phyloP scores from a whole-genome alignment of 2,888 invertebrate genomes.

The Oligia fasciuncula region DNA sequence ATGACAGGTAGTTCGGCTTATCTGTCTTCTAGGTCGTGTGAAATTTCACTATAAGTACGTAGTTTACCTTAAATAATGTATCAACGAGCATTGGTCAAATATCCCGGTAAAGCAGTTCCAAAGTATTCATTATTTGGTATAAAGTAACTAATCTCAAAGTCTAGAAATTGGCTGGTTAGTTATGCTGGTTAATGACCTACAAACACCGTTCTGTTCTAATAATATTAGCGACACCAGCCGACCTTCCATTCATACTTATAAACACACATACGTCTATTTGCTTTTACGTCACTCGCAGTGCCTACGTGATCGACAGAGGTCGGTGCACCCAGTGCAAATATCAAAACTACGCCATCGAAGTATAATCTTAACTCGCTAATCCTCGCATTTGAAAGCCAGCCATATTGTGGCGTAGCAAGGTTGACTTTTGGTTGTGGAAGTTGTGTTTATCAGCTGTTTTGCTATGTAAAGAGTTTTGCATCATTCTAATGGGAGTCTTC shows the following conservation, averaged over 20 bases:
- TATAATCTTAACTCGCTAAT: constrained; percentile 31
- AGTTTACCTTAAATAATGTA: neutral
- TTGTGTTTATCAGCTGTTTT: constrained; percentile 49
- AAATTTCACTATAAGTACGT: neutral
- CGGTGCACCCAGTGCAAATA: constrained; percentile 83
- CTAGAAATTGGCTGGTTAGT: neutral
- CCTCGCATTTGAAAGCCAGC: constrained; percentile 35
- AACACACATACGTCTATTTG: constrained; percentile 48
- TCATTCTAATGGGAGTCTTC: constrained; percentile 81
- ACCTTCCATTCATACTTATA: constrained; percentile 51
- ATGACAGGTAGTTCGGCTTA: neutral
- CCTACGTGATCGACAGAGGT: constrained; percentile 73
- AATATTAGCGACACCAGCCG: constrained; percentile 39
- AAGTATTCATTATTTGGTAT: neutral
- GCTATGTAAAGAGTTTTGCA: constrained; percentile 64
- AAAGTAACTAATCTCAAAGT: neutral
- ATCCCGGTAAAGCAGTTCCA: neutral
- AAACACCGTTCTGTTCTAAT: constrained; percentile 56
- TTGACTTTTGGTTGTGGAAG: constrained; percentile 29
- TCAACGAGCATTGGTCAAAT: neutral
- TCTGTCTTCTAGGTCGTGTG: neutral
- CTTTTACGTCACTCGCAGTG: constrained; percentile 52
- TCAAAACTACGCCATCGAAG: constrained; percentile 60
- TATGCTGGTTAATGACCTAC: constrained; percentile 48
- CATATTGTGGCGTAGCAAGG: neutral